Base-by-base conservation (phyloP, 1,140 invertebrate genomes). In the Drosophila rhopaloa region DNA sequence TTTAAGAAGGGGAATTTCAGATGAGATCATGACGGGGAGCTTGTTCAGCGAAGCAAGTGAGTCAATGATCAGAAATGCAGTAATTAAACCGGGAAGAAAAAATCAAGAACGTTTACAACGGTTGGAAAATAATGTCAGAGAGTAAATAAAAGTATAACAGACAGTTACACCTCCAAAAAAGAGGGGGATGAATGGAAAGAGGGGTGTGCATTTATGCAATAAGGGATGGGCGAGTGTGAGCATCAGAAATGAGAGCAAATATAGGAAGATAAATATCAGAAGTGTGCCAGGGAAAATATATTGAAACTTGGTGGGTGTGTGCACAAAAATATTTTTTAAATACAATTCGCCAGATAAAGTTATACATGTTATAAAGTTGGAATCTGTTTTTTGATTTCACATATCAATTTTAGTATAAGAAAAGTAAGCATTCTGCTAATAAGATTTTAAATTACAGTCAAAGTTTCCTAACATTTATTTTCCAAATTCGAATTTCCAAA, bases 41-140 rank as follows among this genome's bases (percentile, higher is more conserved):
- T 51, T 43, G 37, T n/a, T 65, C 63, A 67, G 13, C 60, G 32
- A 67, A 65, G 63, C 35, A 66, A 65, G 37, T 65, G 63, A 66
- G 35, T 66, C 46, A 67, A 35, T 47, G 43, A 62, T 66, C 13
- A 32, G 48, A 29, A 67, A 67, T 67, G 46, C 19, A 65, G 37
- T 43, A 43, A 41, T 61, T 37, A 61, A 51, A 46, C 29, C 43
- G 27, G 19, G 14, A 5, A 43, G 40, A 1, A 27, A 43, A 10
- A 35, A n/a, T 9, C 0, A 37, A 29, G 32, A 16, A 27, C 37
- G 54, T 7, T 14, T 1, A 6, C 1, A 61, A 37, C n/a, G 8
- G 5, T 13, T 2, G 13, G 5, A 41, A 16, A 16, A 9, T n/a
- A 16, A 1, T 27, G 32, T 59, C 11, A 27, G 24, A 29, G 27